A percentile compares a stretch with the other conserved stretches of the same genome.
Conservation (phyloP, 2,113 vertebrate genomes). For the Muntiacus reevesi region DNA sequence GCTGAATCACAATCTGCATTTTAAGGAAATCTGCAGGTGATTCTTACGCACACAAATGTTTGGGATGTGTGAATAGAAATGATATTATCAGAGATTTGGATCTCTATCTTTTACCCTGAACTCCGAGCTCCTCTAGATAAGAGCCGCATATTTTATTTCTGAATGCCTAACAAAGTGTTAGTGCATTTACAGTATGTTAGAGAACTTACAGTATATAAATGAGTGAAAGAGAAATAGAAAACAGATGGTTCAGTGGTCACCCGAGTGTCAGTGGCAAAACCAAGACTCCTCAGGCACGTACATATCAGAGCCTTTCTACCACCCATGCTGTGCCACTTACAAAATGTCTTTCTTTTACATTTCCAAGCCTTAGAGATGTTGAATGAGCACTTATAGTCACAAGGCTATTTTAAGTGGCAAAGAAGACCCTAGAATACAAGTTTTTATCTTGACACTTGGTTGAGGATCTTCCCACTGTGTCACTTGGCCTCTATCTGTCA, state of each 20-base stretch:
- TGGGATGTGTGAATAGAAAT: neutral
- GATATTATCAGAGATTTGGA: neutral
- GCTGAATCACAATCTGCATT: neutral
- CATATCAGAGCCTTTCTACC: neutral
- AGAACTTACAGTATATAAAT: neutral
- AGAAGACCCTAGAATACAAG: neutral
- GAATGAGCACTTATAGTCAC: neutral
- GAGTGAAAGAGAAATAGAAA: neutral
- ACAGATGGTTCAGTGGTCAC: neutral
- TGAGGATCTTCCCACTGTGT: constrained; percentile 25
- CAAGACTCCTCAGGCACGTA: neutral
- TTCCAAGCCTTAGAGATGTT: neutral
- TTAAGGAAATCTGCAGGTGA: neutral
- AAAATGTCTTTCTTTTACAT: neutral
- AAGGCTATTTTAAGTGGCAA: constrained; percentile 32
- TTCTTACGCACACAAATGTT: neutral
- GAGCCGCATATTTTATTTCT: neutral
- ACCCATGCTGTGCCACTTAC: neutral
- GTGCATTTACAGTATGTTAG: neutral
- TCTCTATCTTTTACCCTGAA: neutral
- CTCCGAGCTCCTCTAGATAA: neutral
- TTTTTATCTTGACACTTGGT: constrained; percentile 19
- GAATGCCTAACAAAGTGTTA: neutral
- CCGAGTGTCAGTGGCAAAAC: neutral
- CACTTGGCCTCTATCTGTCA: constrained; percentile 51